Evolutionary conservation across 1,140 invertebrate species (phyloP), one percentile per base, ranked within the genome.

Genomic region (Lasaia peninsularis): DNA sequence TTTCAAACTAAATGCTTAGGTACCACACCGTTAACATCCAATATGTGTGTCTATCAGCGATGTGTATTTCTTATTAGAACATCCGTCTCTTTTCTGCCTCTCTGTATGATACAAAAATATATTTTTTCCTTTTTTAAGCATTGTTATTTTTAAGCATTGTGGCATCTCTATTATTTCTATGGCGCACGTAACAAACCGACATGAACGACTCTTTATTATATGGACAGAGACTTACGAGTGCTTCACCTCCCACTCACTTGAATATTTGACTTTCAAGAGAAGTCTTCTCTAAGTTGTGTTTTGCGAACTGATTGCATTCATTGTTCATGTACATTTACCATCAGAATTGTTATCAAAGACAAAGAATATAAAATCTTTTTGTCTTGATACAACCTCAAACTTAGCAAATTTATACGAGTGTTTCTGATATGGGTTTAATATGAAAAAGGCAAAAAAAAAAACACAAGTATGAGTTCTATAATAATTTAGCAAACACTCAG

Each of bases 141-240:
- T 14, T 7, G 5, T 14, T 14, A 14, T 16, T 14, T 7, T 2
- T 2, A 16, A 14, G 14, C 14, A 5, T 33, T 33, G 32, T 1
- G 9, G 10, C 8, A 11, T 10, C 14, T 44, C 37, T 44, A 18
- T 3, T 1, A 20, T 44, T 44, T 20, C 16, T 44, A 18, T 12
- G 37, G 14, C 18, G 16, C 20, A 18, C 20, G 20, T 20, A 4
- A 4, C 10, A 21, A 48, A 48, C 40, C 40, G 18, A 48, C 40
- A 48, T 21, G 18, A 48, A 21, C 40, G 40, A 48, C 40, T 48
- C 40, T 48, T 48, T 48, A 48, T 48, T 48, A 48, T 48, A 48
- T 48, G 40, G 40, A 48, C 40, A 48, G 40, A 48, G 40, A 48
- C 40, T 21, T 48, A 48, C 40, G 40, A 48, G 40, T 48, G 8